Base-by-base conservation (phyloP, 2,797 vertebrate species). In the Spinibarbus caldwelli region DNA sequence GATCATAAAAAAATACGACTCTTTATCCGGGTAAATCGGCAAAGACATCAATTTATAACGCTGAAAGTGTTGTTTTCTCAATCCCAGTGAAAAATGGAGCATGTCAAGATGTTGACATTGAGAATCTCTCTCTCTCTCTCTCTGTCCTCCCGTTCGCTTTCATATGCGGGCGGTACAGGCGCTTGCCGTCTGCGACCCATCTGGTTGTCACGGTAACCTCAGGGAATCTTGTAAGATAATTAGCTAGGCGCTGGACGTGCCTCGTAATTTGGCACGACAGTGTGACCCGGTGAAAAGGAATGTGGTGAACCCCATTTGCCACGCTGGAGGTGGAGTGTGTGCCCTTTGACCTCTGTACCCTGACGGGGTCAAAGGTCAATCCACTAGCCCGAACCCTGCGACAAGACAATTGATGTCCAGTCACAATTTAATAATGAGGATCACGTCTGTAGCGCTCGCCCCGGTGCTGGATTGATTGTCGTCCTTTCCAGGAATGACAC, bases 151-250 rank as follows among this genome's bases (percentile, higher is more conserved):
- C 15, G 15, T 64, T 75, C 68, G 49, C 75, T 80, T 81, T 87
- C 85, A 82, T 62, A 70, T 84, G 72, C 23, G 80, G 81, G 78
- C 82, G 85, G 64, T 84, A 78, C 77, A 86, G 83, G 80, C 66
- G 45, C 62, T 88, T 85, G 71, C 88, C 87, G 86, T 86, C 86
- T 85, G 87, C 87, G 84, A 89, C 88, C 90, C 89, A 86, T 90
- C 85, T 89, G 87, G 87, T 87, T 89, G 88, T 87, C 89, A 87
- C 89, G n/a, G 79, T 89, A 88, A 87, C 91, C 88, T 88, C 78
- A 41, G 87, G 91, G 90, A 92, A 85, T 89, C 88, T 88, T 91
- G 91, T 91, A 90, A 91, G 89, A 89, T 90, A 91, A 92, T 92
- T 91, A 91, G 89, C 87, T 62, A 49, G 77, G 78, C 82, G 68